Evolutionary conservation across 2,888 invertebrate species (phyloP), one percentile per base, ranked within the genome.

Genomic region (Epinotia ramella): DNA sequence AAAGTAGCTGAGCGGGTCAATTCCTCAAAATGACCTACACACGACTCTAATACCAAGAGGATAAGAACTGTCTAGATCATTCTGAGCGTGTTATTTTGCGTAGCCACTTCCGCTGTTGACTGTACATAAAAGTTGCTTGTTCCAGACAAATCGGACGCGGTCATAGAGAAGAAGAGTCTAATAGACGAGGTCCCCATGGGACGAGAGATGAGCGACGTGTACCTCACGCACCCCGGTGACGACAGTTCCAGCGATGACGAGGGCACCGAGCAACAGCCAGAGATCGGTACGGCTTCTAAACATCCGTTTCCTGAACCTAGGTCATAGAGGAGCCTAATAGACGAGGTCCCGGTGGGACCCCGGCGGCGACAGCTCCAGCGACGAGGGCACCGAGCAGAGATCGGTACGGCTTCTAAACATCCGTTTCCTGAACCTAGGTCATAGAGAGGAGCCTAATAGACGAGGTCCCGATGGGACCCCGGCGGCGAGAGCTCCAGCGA

Each of bases 211-310:
- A 93, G 96, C 2, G 97, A 97, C 83, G 94, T 97, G 83, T 97
- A 97, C 87, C 89, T 97, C 40, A 96, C 96, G 83, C 96, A 97
- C 82, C 96, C 97, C 0, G 97, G 94, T 0, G 96, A 97, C 84
- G 97, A 97, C 83, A 97, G 97, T 81, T 97, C 97, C 76, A 96
- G 96, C 16, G 97, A 97, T 80, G 97, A 97, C 7, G 97, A 97
- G 82, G 97, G 97, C 0, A 65, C 73, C 2, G 63, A 77, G 63
- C 53, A 18, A 0, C 46, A 49, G 16, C 20, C 59, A 1, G 73
- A 66, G 11, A 49, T 64, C 0, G 67, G 67, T 76, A 65, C 0
- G 74, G 40, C 40, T 40, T 40, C 40, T 40, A 40, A 40, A 40
- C 40, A 9, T 40, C 9, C 7, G 7, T 40, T 40, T 40, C 33